These are phyloP conservation scores for Galbula dea DNA, from an alignment of 2,113 vertebrate species.

Conservation along the genomic window DNA sequence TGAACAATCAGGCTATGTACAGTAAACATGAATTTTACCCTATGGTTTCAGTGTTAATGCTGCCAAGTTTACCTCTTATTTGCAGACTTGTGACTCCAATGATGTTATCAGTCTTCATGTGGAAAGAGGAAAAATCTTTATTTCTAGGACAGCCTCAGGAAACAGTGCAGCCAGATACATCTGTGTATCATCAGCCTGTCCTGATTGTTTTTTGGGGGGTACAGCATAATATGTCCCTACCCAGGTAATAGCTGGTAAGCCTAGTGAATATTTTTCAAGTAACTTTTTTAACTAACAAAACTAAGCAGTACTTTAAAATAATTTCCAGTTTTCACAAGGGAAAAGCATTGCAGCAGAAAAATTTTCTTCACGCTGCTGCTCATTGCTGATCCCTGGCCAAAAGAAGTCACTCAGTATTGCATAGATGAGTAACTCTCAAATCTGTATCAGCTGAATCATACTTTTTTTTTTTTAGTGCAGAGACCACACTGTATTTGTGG, in stretches of 20 bases:
- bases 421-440: conserved; percentile 17
- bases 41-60: background rate
- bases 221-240: background rate
- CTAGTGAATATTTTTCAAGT: background rate
- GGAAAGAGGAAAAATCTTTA: background rate
- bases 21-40: conserved; percentile 11
- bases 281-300: background rate
- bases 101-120: background rate
- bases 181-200: background rate
- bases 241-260: background rate
- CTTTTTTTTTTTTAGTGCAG: background rate
- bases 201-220: background rate
- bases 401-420: background rate
- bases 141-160: background rate
- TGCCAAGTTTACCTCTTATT: background rate
- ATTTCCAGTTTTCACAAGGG: background rate
- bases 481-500: background rate
- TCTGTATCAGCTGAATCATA: background rate
- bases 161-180: background rate
- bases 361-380: background rate
- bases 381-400: background rate
- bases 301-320: background rate
- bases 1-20: background rate
- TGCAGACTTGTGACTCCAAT: background rate
- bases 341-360: background rate